Percentiles rank a stretch among this genome's conserved stretches.
phyloP scores from a whole-genome alignment of 2,113 vertebrate genomes.

The Dipodomys merriami region DNA sequence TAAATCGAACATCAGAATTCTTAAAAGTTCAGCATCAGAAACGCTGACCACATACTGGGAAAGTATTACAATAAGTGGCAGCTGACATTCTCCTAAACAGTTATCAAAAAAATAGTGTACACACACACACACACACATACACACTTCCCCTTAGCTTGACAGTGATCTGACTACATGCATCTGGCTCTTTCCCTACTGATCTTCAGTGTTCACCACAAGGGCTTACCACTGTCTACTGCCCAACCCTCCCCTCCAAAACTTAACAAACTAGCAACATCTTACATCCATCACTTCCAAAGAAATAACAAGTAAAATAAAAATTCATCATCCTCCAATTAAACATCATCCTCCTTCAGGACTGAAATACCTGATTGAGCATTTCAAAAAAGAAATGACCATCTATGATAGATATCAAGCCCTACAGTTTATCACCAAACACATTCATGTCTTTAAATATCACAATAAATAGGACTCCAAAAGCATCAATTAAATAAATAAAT shows the following conservation, averaged over 20 bases:
- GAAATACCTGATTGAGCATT: not conserved
- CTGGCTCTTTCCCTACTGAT: not conserved
- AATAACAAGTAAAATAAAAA: no score
- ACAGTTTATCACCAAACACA: not conserved
- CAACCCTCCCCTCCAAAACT: fast-evolving
- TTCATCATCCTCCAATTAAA: not conserved
- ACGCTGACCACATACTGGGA: conserved; percentile 9
- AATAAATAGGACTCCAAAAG: not conserved
- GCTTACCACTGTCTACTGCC: fast-evolving
- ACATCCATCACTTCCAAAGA: not conserved
- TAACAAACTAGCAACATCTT: conserved; percentile 40
- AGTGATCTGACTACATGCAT: not conserved
- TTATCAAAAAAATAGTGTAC: not conserved
- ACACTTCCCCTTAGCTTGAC: not conserved
- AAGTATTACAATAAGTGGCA: conserved; percentile 54
- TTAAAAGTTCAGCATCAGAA: conserved; percentile 57
- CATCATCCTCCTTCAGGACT: not conserved
- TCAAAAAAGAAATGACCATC: not conserved
- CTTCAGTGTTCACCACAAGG: not conserved
- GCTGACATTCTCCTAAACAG: not conserved
- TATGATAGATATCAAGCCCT: not conserved
- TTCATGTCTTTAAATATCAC: conserved; percentile 62
- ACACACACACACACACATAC: no score
- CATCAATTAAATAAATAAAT: conserved; percentile 66
- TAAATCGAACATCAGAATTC: conserved; percentile 69